Conservation (phyloP, 2,113 vertebrate species). For the Platichthys stellatus region DNA sequence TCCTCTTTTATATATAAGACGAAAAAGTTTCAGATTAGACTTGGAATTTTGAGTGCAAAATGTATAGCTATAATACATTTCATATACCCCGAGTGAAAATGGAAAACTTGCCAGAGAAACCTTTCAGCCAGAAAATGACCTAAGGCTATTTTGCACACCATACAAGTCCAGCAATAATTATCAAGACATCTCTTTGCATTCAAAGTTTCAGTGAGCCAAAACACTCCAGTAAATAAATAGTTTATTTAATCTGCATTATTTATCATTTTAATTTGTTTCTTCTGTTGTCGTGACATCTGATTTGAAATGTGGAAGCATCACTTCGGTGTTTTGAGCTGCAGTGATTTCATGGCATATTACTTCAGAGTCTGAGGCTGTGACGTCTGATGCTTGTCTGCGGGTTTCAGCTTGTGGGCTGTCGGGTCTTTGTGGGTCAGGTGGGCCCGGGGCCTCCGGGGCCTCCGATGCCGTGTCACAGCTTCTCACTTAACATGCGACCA, state of each 20-base stretch:
- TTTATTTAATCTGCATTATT: not conserved
- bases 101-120: too few relatives aligned
- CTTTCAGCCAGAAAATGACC: too few relatives aligned
- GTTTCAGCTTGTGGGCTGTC: conserved; percentile 24
- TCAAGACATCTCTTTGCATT: not conserved
- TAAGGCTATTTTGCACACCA: not conserved
- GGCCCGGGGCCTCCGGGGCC: conserved; percentile 1
- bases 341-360: not conserved
- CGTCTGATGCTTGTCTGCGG: conserved; percentile 14
- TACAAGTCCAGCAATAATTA: not conserved
- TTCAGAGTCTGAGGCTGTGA: not conserved
- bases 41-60: too few relatives aligned
- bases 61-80: too few relatives aligned
- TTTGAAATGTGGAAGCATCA: not conserved
- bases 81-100: too few relatives aligned
- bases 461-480: conserved; percentile 31
- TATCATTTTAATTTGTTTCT: not conserved
- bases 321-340: not conserved
- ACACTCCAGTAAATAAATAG: not conserved
- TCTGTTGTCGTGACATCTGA: not conserved
- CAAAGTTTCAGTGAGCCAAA: not conserved
- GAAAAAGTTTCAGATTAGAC: too few relatives aligned
- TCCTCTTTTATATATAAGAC: too few relatives aligned
- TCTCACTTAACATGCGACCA: conserved; percentile 53
- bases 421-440: conserved; percentile 23